Evolutionary conservation across 2,113 vertebrate genomes (phyloP).

Genomic region (Labeo rohita): DNA sequence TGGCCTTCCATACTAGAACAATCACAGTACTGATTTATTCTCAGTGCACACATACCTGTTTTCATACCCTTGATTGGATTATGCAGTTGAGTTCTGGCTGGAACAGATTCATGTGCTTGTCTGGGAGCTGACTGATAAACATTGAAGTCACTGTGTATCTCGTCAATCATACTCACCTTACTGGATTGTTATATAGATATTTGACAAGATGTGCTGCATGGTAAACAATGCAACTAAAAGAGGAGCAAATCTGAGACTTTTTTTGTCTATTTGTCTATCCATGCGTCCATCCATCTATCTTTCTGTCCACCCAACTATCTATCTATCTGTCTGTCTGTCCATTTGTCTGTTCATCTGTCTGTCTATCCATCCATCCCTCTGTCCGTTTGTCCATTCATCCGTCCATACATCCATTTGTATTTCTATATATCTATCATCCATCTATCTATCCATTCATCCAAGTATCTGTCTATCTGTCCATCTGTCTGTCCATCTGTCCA

Average conservation of each 20-base stretch:
- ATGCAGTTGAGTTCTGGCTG: neutral
- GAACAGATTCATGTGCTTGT: constrained; percentile 15
- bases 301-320: too few species aligned
- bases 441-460: too few species aligned
- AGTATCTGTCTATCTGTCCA: too few species aligned
- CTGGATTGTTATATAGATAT: neutral
- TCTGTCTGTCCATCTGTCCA: too few species aligned
- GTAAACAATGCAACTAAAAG: neutral
- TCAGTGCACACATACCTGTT: constrained; percentile 37
- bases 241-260: neutral
- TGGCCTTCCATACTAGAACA: neutral
- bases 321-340: too few species aligned
- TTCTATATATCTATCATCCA: too few species aligned
- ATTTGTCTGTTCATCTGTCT: too few species aligned
- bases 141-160: neutral
- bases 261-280: neutral
- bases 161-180: constrained; percentile 16
- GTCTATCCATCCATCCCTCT: too few species aligned
- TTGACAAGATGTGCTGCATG: neutral
- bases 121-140: constrained; percentile 14
- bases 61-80: constrained; percentile 42
- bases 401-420: too few species aligned
- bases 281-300: too few species aligned
- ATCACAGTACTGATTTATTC: constrained; percentile 1
- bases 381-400: too few species aligned